Percentiles rank a stretch among this genome's conserved stretches.
phyloP scores from a whole-genome alignment of 2,888 invertebrate species.

The Drosophila melanocephala region DNA sequence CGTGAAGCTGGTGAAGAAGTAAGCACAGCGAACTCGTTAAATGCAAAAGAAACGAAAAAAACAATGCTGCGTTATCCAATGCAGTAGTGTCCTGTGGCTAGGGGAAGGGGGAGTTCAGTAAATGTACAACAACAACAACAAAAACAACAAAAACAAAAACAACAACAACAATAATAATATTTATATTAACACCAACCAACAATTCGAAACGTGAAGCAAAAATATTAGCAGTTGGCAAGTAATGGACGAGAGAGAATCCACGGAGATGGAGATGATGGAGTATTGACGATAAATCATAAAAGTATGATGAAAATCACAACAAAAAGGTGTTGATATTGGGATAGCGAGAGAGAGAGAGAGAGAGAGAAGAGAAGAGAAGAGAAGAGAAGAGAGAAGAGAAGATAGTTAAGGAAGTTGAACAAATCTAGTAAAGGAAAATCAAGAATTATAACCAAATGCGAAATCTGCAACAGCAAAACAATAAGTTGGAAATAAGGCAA shows the following conservation, averaged over 20 bases:
- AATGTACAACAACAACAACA: slow-evolving; percentile 38
- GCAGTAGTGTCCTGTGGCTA: slow-evolving; percentile 19
- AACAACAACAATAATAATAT: slow-evolving; percentile 8
- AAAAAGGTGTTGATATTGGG: slow-evolving; percentile 32
- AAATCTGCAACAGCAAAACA: slow-evolving; percentile 71
- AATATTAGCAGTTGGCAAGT: slow-evolving; percentile 28
- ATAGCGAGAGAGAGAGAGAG: neutral
- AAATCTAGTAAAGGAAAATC: slow-evolving; percentile 26
- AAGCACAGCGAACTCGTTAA: slow-evolving; percentile 43
- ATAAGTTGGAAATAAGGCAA: slow-evolving; percentile 73
- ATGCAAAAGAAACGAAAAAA: slow-evolving; percentile 8
- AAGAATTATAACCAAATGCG: slow-evolving; percentile 62
- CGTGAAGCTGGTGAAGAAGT: slow-evolving; percentile 84
- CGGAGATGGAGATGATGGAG: neutral
- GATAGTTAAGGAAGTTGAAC: slow-evolving; percentile 24
- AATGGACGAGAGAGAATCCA: neutral
- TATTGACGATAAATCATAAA: slow-evolving; percentile 15
- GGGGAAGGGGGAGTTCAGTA: slow-evolving; percentile 34
- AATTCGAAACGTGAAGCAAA: slow-evolving; percentile 14
- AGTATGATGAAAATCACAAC: slow-evolving; percentile 13
- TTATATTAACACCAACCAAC: neutral
- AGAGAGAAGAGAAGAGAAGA: neutral
- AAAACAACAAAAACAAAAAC: neutral
- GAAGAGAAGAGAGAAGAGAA: neutral
- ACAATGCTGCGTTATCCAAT: slow-evolving; percentile 21